Evolutionary conservation across 2,113 vertebrate genomes (phyloP).

Genomic region (Saccopteryx bilineata): DNA sequence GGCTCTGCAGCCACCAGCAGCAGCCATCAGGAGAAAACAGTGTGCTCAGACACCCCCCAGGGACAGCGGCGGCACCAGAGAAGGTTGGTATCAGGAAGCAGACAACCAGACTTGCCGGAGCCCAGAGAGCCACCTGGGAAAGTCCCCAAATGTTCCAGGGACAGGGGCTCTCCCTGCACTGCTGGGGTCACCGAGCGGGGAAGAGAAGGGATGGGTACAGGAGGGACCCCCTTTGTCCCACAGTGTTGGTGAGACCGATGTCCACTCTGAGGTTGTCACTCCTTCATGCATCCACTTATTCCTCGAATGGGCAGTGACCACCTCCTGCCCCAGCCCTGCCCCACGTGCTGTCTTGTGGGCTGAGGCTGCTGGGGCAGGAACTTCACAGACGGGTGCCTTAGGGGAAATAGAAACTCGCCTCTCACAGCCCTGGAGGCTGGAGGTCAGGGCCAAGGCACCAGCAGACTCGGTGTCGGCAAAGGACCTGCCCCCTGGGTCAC

Average conservation of each 20-base stretch:
- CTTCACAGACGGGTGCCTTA: not conserved
- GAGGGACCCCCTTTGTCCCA: not conserved
- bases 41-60: rapidly evolving
- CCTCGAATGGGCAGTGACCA: rapidly evolving
- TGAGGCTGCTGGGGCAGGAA: not conserved
- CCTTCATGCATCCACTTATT: not conserved
- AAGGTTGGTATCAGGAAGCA: not conserved
- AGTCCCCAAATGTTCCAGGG: rapidly evolving
- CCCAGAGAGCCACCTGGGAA: not conserved
- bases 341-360: no score
- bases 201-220: rapidly evolving
- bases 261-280: no score
- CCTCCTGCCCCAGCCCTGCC: no score
- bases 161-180: no score
- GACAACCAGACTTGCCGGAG: not conserved
- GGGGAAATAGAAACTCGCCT: no score
- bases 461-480: not conserved
- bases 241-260: no score
- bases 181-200: not conserved
- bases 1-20: rapidly evolving
- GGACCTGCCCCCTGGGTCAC: no score
- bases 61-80: not conserved
- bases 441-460: rapidly evolving
- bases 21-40: not conserved
- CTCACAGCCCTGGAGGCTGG: not conserved